Conservation (phyloP, 2,888 invertebrate species). For the Tuberolachnus salignus region DNA sequence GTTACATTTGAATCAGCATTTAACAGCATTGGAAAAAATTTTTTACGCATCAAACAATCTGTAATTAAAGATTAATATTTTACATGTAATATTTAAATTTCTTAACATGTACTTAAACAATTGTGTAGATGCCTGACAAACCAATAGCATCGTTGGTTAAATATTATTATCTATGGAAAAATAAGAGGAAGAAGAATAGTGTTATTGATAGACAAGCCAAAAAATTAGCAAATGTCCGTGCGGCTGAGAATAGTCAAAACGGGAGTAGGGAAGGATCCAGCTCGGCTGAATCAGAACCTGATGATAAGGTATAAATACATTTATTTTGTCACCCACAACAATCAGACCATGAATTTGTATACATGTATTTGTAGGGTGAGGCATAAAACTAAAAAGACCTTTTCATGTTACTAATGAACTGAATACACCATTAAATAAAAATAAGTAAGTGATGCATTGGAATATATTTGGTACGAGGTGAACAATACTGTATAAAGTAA, state of each 20-base stretch:
- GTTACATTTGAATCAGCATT: constrained; percentile 98
- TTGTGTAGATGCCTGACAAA: constrained; percentile 88
- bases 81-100: not conserved
- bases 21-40: constrained; percentile 97
- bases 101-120: not conserved
- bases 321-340: not conserved
- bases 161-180: constrained; percentile 99
- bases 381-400: constrained; percentile 31
- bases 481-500: not conserved
- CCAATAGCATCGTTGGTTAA: constrained; percentile 94
- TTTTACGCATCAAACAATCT: constrained; percentile 96
- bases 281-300: constrained; percentile 85
- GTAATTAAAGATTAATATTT: constrained; percentile 65
- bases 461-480: constrained; percentile 17
- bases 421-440: constrained; percentile 39
- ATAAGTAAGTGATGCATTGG: constrained; percentile 44
- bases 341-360: constrained; percentile 30
- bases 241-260: constrained; percentile 50
- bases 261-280: constrained; percentile 68
- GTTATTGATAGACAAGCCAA: constrained; percentile 87
- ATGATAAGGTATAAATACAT: constrained; percentile 77
- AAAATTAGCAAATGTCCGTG: constrained; percentile 67
- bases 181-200: constrained; percentile 88
- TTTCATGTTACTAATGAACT: constrained; percentile 49
- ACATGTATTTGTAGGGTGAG: constrained; percentile 53